A percentile compares a stretch with the other conserved stretches of the same genome.
Conservation (phyloP, 2,113 vertebrate genomes). For the Calyptomena viridis region DNA sequence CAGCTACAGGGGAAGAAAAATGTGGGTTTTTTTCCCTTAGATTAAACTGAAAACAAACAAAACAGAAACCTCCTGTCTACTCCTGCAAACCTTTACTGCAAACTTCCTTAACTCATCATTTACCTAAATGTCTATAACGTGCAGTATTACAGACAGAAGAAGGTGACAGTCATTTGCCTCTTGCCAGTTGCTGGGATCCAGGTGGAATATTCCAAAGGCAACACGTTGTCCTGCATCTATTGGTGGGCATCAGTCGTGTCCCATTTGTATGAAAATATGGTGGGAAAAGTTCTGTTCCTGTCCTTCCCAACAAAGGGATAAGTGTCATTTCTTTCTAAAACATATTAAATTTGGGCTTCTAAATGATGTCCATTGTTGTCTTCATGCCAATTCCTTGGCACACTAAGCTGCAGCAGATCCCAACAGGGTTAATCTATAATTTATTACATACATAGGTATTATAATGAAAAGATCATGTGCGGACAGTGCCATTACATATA, state of each 20-base stretch:
- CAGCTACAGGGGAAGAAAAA: neutral
- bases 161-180: neutral
- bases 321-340: neutral
- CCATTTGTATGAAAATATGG: accelerated
- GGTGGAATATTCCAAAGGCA: neutral
- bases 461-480: neutral
- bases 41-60: neutral
- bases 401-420: neutral
- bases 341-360: neutral
- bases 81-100: neutral
- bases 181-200: neutral
- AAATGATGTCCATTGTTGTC: neutral
- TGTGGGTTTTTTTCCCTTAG: neutral
- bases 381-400: neutral
- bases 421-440: neutral
- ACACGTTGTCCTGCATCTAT: neutral
- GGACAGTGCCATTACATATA: accelerated
- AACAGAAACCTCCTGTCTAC: neutral
- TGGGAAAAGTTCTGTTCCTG: neutral
- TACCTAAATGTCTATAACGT: neutral
- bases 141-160: neutral
- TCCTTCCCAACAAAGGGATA: neutral
- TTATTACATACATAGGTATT: neutral
- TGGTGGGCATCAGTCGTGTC: too few relatives aligned
- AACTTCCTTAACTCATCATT: neutral